Conservation (phyloP, 2,888 invertebrate species). For the Strigamia transsilvanica region DNA sequence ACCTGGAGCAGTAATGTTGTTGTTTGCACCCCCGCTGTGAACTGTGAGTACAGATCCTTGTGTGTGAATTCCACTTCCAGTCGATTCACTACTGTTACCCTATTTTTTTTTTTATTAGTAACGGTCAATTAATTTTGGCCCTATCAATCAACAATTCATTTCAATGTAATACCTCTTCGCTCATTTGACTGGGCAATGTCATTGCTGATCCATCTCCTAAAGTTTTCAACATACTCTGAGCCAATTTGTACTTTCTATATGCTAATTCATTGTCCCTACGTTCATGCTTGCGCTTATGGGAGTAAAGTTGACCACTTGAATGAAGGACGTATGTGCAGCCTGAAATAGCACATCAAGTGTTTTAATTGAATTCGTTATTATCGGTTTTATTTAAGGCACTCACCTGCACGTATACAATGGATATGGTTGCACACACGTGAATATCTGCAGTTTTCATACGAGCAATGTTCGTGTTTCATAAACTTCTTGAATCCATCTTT, state of each 20-base stretch:
- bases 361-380: not conserved
- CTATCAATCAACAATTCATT: not conserved
- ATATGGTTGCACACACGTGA: constrained; percentile 97
- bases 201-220: constrained; percentile 55
- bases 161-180: constrained; percentile 54
- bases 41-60: constrained; percentile 37
- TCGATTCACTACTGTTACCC: constrained; percentile 54
- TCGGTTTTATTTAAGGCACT: not conserved
- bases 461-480: constrained; percentile 95
- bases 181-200: constrained; percentile 51
- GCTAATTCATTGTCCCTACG: constrained; percentile 89
- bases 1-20: constrained; percentile 1
- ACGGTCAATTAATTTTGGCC: not conserved
- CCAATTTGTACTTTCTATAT: constrained; percentile 78
- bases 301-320: constrained; percentile 94
- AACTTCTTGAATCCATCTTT: constrained; percentile 98
- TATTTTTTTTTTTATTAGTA: not conserved
- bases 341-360: not conserved
- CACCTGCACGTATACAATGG: constrained; percentile 84
- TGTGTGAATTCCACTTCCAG: constrained; percentile 51
- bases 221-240: constrained; percentile 68
- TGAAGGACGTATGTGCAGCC: constrained; percentile 96
- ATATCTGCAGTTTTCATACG: constrained; percentile 90
- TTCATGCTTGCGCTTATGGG: constrained; percentile 97
- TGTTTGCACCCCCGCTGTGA: constrained; percentile 29